Evolutionary conservation across 2,113 vertebrate species (phyloP), one percentile per base, ranked within the genome.

Genomic region (Pagrus major): DNA sequence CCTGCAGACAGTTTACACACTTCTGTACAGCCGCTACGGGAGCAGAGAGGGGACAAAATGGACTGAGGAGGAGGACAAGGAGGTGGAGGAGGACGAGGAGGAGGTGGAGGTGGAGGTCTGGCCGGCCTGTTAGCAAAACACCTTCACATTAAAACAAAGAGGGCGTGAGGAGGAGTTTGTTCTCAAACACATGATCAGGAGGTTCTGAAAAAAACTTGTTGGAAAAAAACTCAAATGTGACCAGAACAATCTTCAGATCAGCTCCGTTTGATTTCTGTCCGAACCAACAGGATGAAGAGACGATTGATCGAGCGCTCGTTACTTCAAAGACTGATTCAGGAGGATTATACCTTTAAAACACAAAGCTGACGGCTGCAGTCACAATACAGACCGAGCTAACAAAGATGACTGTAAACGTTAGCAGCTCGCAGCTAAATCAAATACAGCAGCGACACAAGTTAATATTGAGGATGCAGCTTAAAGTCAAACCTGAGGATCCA

Each of bases 11-110:
- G 25, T 71, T 58, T 29, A 47, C 31, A 51, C 1, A 37, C 23
- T 27, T 63, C 76, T 77, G 77, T 81, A 44, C 69, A 78, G 63
- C 42, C 29, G 29, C 71, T 73, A 69, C 18, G 29, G 68, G 41
- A 72, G 71, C 76, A 66, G 58, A 46, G 44, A 63, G 20, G 69
- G 52, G 68, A 41, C 52, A 66, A 59, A 66, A 65, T 7, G 56
- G 49, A 69, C 55, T 9, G 56, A 56, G 21, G 67, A n/a, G 44
- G 65, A 29, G 52, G 44, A 27, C 5, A 25, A 54, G 25, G 52
- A 55, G 37, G 37, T 8, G 9, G 37, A 39, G 37, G 37, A 39
- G 9, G 52, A 54, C 14, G 52, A 55, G 37, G 37, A 39, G 9
- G 37, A 39, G 37, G 37, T 8, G 9, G 51, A 46, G 6, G 55